Conservation (phyloP, 1,140 invertebrate genomes). For the Zelostemma sp. region DNA sequence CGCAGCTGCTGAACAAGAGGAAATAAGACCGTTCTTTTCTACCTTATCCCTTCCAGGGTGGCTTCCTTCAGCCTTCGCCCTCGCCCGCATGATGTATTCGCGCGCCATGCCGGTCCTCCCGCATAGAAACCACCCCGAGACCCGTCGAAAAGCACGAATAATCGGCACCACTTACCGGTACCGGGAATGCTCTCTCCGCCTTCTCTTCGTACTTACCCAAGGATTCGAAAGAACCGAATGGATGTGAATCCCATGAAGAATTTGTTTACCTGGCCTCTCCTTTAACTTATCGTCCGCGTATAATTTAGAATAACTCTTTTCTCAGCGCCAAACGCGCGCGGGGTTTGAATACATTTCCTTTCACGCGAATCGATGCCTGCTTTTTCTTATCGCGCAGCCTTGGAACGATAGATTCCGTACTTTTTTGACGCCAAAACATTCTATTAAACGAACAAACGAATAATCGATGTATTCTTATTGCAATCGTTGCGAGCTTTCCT, state of each 20-base stretch:
- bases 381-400: too few relatives aligned
- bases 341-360: too few relatives aligned
- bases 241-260: constrained; percentile 27
- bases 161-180: constrained; percentile 19
- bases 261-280: constrained; percentile 14
- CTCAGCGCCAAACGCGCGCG: constrained; percentile 20
- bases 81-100: constrained; percentile 50
- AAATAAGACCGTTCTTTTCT: constrained; percentile 34
- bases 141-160: constrained; percentile 13
- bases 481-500: too few relatives aligned
- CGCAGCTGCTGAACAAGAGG: constrained; percentile 13
- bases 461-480: too few relatives aligned
- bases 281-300: constrained; percentile 6
- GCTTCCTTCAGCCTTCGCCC: constrained; percentile 9
- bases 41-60: constrained; percentile 15
- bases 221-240: neutral
- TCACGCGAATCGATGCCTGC: too few relatives aligned
- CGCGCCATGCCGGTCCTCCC: constrained; percentile 11
- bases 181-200: constrained; percentile 5
- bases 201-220: too few relatives aligned
- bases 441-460: too few relatives aligned
- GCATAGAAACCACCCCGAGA: constrained; percentile 22
- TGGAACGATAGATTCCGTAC: too few relatives aligned
- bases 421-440: too few relatives aligned
- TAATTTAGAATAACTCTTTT: constrained; percentile 25